Evolutionary conservation across 2,113 vertebrate genomes (phyloP).

Genomic region (Anseranas semipalmata): DNA sequence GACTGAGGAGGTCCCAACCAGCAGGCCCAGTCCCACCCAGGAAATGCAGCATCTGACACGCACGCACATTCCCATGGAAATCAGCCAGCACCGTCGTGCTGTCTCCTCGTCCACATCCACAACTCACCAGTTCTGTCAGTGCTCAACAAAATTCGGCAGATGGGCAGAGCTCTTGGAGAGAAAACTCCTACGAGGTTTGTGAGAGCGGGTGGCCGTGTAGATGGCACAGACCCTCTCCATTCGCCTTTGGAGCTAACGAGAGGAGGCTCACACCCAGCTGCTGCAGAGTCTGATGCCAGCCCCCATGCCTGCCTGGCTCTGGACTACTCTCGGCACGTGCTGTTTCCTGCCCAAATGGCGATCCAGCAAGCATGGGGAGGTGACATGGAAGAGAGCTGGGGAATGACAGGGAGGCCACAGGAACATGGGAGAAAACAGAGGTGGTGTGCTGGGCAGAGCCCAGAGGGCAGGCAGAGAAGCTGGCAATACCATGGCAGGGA

Average conservation of each 20-base stretch:
- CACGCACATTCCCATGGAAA: not conserved
- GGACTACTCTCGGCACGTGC: not conserved
- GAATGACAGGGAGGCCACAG: not conserved
- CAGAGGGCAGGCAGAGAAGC: not conserved
- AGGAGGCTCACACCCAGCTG: not conserved
- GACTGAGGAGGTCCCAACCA: not conserved
- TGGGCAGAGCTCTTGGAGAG: rapidly evolving
- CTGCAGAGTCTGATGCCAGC: not conserved
- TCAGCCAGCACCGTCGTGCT: not conserved
- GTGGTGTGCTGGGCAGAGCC: rapidly evolving
- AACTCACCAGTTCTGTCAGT: not conserved
- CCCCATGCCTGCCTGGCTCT: not conserved
- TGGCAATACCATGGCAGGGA: not conserved
- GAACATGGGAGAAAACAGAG: not conserved
- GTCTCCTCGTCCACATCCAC: not conserved
- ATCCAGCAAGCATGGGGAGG: rapidly evolving
- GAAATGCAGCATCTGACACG: not conserved
- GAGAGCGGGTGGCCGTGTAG: not conserved
- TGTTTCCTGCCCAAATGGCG: not conserved
- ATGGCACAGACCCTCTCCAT: rapidly evolving
- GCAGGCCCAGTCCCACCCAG: not conserved
- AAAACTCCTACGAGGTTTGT: not conserved
- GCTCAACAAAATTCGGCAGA: not conserved
- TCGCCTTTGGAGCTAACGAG: not conserved
- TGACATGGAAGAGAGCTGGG: not conserved